Base-by-base conservation (phyloP, 2,113 vertebrate genomes). In the Campylomormyrus numenius region DNA sequence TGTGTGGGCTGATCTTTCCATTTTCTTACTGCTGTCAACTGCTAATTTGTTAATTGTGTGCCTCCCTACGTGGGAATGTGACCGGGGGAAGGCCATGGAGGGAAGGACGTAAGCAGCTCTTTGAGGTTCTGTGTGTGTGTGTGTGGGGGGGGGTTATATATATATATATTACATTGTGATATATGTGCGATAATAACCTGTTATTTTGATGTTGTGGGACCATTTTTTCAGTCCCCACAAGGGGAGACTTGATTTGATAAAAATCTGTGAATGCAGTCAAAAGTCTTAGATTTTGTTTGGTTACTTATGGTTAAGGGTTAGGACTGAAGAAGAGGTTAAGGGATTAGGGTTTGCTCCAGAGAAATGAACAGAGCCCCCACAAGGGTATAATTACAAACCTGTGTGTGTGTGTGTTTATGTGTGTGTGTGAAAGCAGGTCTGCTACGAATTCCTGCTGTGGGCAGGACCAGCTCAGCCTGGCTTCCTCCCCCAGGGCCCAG, bases 361-460 rank as follows among this genome's bases (percentile, higher is more conserved):
- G 58, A 62, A 62, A 62, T 62, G 6, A 62, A 27, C 9, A 10
- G 58, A 10, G 58, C 27, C n/a, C 58, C 58, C 58, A 66, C 58
- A 66, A 66, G 5, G 53, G 9, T 66, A 66, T 66, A 24, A 66
- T 10, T 66, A 66, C 58, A 66, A 66, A 66, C 5, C 5, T 42
- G 17, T 48, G 90, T 87, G 80, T 87, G 74, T 83, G 89, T 88
- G 62, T 89, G 84, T 50, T 50, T 89, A 49, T 89, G 89, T 83
- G 53, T 89, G 88, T 90, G 86, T 90, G 31, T 89, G 42, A 31
- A 53, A 87, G 85, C 49, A 87, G 50, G 31, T 87, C 87, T 45
- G 39, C 19, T 17, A 5, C 0, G 3, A 42, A 62, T 62, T 88
- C 52, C 53, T 88, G 52, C 27, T 88, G 52, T 88, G 87, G 31